Evolutionary conservation across 2,113 vertebrate genomes (phyloP).

Genomic region (Thamnaconus septentrionalis): DNA sequence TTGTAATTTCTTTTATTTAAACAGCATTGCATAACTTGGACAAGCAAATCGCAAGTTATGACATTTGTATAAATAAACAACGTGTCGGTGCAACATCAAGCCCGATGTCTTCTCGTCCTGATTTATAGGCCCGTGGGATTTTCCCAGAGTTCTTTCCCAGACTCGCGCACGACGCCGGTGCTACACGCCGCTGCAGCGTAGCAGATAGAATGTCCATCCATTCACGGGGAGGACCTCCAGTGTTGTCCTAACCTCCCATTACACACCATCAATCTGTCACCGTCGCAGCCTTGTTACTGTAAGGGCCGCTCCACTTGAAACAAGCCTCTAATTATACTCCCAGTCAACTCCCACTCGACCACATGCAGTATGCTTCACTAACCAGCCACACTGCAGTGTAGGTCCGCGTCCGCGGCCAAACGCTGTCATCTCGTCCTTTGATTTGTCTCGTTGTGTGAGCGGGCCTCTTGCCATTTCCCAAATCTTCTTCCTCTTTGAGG

Average conservation of each 20-base stretch:
- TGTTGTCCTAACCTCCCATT: constrained; percentile 63
- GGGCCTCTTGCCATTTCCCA: constrained; percentile 8
- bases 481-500: constrained; percentile 2
- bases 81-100: constrained; percentile 23
- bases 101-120: constrained; percentile 29
- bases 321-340: constrained; percentile 72
- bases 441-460: constrained; percentile 4
- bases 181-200: constrained; percentile 6
- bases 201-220: constrained; percentile 44
- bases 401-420: constrained; percentile 32
- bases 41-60: background rate
- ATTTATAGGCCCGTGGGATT: constrained; percentile 54
- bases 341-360: constrained; percentile 69
- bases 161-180: constrained; percentile 29
- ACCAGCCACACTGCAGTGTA: constrained; percentile 50
- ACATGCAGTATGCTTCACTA: constrained; percentile 56
- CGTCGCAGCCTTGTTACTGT: constrained; percentile 65
- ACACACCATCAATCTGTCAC: constrained; percentile 69
- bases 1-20: background rate
- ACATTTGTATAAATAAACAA: constrained; percentile 21
- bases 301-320: constrained; percentile 60
- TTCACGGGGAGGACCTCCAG: constrained; percentile 66
- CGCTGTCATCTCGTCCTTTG: constrained; percentile 17
- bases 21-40: constrained; percentile 4
- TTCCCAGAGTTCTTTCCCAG: constrained; percentile 60